Conservation (phyloP, 2,113 vertebrate species). For the Otolemur garnettii region DNA sequence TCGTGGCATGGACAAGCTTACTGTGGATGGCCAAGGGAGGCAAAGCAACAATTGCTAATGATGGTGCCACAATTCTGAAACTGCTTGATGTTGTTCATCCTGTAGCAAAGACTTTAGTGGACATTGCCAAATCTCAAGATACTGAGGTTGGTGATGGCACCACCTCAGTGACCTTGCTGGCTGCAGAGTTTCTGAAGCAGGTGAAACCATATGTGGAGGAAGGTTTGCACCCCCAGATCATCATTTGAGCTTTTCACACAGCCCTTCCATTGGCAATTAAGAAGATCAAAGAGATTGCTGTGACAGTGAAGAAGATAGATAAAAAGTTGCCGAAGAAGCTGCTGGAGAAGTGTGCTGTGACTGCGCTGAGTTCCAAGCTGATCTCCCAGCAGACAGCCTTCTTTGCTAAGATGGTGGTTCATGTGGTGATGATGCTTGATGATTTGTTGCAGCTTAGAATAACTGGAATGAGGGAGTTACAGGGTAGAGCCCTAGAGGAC, state of each 20-base stretch:
- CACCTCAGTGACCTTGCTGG: too few relatives aligned
- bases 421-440: too few relatives aligned
- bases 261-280: conserved; percentile 94
- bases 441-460: too few relatives aligned
- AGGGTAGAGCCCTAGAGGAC: too few relatives aligned
- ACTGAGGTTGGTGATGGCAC: too few relatives aligned
- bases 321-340: conserved; percentile 94
- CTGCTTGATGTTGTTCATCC: conserved; percentile 98
- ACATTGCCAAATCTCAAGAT: conserved; percentile 98
- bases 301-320: conserved; percentile 95
- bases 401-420: too few relatives aligned
- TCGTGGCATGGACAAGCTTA: conserved; percentile 90
- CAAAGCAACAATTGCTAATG: conserved; percentile 99
- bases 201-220: conserved; percentile 97
- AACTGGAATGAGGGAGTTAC: too few relatives aligned
- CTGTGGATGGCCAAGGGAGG: conserved; percentile 93
- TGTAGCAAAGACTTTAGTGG: conserved; percentile 97
- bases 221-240: conserved; percentile 97
- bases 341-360: conserved; percentile 95
- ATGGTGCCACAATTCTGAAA: conserved; percentile 98
- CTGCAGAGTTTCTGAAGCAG: conserved; percentile 93
- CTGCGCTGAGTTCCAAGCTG: conserved; percentile 96
- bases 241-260: conserved; percentile 96
- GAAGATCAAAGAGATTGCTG: conserved; percentile 95
- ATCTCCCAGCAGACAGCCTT: conserved; percentile 93